These are phyloP conservation scores for Bergia puertoricense DNA, from an alignment of 92 coral and sea anemone genomes.

Conservation along the genomic window DNA sequence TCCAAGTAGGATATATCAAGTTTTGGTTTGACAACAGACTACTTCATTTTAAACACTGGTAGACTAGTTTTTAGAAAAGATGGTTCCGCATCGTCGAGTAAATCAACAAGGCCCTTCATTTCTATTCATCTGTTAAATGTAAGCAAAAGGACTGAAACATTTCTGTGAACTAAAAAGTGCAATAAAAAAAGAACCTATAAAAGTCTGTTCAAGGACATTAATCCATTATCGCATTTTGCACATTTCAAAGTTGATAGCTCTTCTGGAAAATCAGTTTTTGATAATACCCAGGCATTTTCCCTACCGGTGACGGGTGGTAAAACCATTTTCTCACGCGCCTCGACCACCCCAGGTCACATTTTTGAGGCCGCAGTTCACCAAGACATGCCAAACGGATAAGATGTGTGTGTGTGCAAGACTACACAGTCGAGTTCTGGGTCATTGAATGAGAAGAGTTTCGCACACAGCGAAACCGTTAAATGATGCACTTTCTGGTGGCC, in stretches of 20 bases:
- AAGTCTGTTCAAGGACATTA: background rate
- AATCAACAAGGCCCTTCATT: background rate
- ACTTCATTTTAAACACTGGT: no score
- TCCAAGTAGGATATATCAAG: no score
- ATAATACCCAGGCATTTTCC: background rate
- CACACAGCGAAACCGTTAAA: background rate
- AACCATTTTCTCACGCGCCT: background rate
- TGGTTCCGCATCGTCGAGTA: background rate
- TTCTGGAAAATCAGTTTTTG: background rate
- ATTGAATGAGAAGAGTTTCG: slow-evolving; percentile 14
- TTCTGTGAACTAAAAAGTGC: background rate
- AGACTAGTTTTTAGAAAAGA: background rate
- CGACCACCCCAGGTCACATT: background rate
- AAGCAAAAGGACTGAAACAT: no score
- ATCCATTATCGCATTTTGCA: background rate
- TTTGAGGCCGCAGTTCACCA: background rate
- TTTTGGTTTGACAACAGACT: no score
- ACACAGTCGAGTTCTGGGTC: slow-evolving; percentile 6
- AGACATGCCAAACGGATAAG: background rate
- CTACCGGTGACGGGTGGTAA: background rate
- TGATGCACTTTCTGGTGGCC: slow-evolving; percentile 7
- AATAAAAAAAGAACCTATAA: no score
- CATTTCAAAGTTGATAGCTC: slow-evolving; percentile 17
- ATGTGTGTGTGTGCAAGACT: background rate
- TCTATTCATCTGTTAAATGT: no score